Percentiles rank a stretch among this genome's conserved stretches.
Evolutionary conservation across 2,113 vertebrate species (phyloP).

Genomic region (Hippocampus barbouri): DNA sequence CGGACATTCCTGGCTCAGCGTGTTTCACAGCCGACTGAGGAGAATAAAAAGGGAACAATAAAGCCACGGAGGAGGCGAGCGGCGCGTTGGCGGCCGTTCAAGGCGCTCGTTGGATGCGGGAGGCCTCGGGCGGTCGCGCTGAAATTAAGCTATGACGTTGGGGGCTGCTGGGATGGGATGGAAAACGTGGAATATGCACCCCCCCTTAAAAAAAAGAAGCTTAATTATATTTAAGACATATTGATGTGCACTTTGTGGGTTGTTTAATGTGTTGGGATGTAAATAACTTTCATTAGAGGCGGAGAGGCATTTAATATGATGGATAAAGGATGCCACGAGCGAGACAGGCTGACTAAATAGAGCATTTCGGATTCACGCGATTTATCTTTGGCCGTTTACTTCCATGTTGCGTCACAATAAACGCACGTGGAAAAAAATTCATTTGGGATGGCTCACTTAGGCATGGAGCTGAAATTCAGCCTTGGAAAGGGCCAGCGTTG

Average conservation of each 20-base stretch:
- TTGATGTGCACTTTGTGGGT: not conserved
- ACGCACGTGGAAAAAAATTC: too few relatives aligned
- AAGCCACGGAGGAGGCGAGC: not conserved
- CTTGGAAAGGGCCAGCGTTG: not conserved
- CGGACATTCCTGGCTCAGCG: slow-evolving; percentile 1
- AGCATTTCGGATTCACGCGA: too few relatives aligned
- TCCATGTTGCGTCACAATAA: too few relatives aligned
- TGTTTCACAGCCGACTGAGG: slow-evolving; percentile 3
- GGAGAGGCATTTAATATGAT: not conserved
- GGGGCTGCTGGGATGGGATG: not conserved
- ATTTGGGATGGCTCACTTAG: too few relatives aligned
- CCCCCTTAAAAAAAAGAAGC: slow-evolving; percentile 16
- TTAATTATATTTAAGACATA: slow-evolving; percentile 7
- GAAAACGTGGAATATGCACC: slow-evolving; percentile 1
- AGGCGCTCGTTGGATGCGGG: not conserved
- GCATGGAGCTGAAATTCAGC: too few relatives aligned
- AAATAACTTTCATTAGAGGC: not conserved
- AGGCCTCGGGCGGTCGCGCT: not conserved
- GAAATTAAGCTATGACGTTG: not conserved
- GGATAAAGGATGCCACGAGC: too few relatives aligned
- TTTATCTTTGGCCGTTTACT: too few relatives aligned
- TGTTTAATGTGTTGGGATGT: not conserved
- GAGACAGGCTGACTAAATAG: too few relatives aligned
- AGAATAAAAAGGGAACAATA: slow-evolving; percentile 4
- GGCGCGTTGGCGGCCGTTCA: not conserved